These are phyloP conservation scores for Leucophora obtusa DNA, from an alignment of 2,888 invertebrate species.

Conservation along the genomic window DNA sequence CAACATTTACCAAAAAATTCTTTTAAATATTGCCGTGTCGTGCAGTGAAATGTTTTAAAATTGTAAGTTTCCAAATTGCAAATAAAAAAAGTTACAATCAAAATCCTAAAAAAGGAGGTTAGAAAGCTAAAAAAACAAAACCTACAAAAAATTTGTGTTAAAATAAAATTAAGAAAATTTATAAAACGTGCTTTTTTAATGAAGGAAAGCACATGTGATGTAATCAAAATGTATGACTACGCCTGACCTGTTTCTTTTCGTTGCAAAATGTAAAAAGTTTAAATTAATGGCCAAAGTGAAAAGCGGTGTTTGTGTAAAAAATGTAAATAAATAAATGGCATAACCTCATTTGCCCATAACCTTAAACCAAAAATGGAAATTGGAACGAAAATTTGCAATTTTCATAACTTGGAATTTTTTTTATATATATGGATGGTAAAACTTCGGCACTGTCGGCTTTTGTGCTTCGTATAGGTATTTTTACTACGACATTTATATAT, in stretches of 20 bases:
- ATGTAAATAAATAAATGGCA: conserved; percentile 73
- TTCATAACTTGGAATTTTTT: conserved; percentile 61
- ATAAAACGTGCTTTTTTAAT: conserved; percentile 49
- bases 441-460: conserved; percentile 26
- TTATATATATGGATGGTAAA: conserved; percentile 61
- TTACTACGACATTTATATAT: conserved; percentile 7
- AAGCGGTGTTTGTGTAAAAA: conserved; percentile 30
- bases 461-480: conserved; percentile 43
- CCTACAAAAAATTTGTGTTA: conserved; percentile 7
- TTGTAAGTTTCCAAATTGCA: conserved; percentile 44
- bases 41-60: conserved; percentile 60
- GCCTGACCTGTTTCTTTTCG: conserved; percentile 25
- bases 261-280: not conserved
- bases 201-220: conserved; percentile 59
- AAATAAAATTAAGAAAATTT: conserved; percentile 23
- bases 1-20: conserved; percentile 48
- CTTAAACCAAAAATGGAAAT: conserved; percentile 68
- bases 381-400: conserved; percentile 66
- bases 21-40: conserved; percentile 45
- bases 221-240: conserved; percentile 48
- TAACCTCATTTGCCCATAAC: conserved; percentile 73
- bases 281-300: not conserved
- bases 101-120: conserved; percentile 43
- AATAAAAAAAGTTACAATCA: conserved; percentile 36
- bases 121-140: conserved; percentile 24